Base-by-base conservation (phyloP, 2,888 invertebrate genomes). In the Eustalomyia histrio region DNA sequence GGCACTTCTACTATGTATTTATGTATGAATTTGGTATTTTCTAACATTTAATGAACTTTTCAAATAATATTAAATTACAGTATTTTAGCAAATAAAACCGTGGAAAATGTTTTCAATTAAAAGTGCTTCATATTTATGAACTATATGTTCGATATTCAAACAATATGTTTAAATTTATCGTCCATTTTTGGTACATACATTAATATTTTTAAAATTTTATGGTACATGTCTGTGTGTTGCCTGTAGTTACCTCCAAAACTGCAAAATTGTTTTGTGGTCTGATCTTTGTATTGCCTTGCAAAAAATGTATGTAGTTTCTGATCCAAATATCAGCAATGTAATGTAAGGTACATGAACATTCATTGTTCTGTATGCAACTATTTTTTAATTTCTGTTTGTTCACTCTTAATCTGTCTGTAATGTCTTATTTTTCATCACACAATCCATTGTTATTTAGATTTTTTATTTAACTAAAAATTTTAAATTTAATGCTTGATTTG, bases 1-100 rank as follows among this genome's bases (percentile, higher is more conserved):
- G 29, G 29, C 29, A 29, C 29, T 29, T 29, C 21, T 21, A 21
- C 21, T 21, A 21, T 21, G 21, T 21, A 3, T 21, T 21, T 29
- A 29, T 29, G 7, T 29, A 6, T 29, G 29, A 29, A 63, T 47
- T 61, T 35, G 47, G 53, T 63, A 63, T 55, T 76, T 55, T 17
- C 39, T 63, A 21, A 24, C 8, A 33, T 61, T 33, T 57, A 68
- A 63, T 75, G 63, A 76, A 76, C 76, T 76, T 76, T 76, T 24
- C 50, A 64, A 50, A 69, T 50, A 76, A 64, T 39, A 64, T 24
- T 24, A 52, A 24, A 60, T 50, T 29, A 65, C 52, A 75, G 17
- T 58, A 57, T 58, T 64, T 39, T n/a, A n/a, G 60, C 65, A 18
- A 61, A 4, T 29, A 6, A 7, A 29, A 24, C 52, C 24, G 10